These are phyloP conservation scores for Ophiothrix spiculata DNA, from an alignment of 35 echinoderm and acorn worm species.

Conservation along the genomic window DNA sequence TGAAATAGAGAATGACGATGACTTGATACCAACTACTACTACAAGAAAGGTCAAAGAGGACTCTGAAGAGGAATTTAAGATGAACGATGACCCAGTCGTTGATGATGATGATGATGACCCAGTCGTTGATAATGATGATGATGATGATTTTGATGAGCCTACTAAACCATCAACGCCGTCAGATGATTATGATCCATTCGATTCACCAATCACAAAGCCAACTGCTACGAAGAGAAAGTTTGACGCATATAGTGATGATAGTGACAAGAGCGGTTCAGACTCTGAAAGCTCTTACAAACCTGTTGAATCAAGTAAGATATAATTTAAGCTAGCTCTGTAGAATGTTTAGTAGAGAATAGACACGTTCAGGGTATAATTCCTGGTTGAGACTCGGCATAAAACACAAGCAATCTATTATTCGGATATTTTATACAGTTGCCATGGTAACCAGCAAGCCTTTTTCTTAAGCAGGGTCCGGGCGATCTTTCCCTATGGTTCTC, in stretches of 20 bases:
- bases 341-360: background rate
- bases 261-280: background rate
- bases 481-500: no score
- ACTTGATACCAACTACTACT: no score
- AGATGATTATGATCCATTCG: no score
- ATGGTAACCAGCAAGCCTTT: background rate
- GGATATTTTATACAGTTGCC: background rate
- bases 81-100: no score
- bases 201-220: no score
- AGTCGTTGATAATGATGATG: background rate
- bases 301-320: no score
- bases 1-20: no score
- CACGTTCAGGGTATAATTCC: background rate
- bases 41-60: no score
- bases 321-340: background rate
- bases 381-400: no score
- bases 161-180: no score
- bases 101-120: no score
- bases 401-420: background rate
- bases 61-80: no score
- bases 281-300: background rate
- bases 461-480: background rate
- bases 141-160: background rate
- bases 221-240: background rate
- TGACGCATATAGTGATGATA: slow-evolving; percentile 4